Evolutionary conservation across 2,888 invertebrate species (phyloP), one percentile per base, ranked within the genome.

Genomic region (Zhuqinia jingwanae): DNA sequence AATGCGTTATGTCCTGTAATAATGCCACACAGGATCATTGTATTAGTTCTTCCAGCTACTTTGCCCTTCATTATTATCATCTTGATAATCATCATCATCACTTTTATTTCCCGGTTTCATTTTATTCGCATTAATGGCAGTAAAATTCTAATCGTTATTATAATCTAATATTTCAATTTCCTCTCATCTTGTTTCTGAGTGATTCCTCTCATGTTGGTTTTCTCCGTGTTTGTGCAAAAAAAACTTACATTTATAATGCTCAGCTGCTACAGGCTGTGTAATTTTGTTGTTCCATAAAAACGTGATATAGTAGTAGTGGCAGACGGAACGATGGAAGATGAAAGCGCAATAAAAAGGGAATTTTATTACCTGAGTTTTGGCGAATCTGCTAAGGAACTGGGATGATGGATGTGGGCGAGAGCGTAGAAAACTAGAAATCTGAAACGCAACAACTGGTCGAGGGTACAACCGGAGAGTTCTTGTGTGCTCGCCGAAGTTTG

Each of bases 401-500:
- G 98, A 96, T 6, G 94, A 93, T 13, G 96, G 95, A 90, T 96
- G 94, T 0, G 98, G 98, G 45, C 99, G 94, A 10, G 99, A 99
- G 88, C 99, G 94, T 13, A 99, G 94, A 92, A 99, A 99, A 92
- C 98, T 98, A 93, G 98, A 97, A 91, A 98, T 97, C 93, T 99
- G 99, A 92, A 99, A 98, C 5, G 99, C 99, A 3, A 99, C 99
- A 1, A 99, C 99, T 0, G 99, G 99, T 80, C 99, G 94, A 0
- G 99, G 99, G 93, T 99, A 99, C 0, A 99, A 93, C 0, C 99
- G 94, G 86, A 99, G 93, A 0, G 99, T 99, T 85, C 99, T 94
- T 0, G 99, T 99, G 93, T 99, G 99, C 92, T 99, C 99, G 90
- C 97, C 96, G 92, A 99, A 99, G 92, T 99, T 99, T 0, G 98